phyloP scores from a whole-genome alignment of 2,113 vertebrate species.

The Tragelaphus strepsiceros region DNA sequence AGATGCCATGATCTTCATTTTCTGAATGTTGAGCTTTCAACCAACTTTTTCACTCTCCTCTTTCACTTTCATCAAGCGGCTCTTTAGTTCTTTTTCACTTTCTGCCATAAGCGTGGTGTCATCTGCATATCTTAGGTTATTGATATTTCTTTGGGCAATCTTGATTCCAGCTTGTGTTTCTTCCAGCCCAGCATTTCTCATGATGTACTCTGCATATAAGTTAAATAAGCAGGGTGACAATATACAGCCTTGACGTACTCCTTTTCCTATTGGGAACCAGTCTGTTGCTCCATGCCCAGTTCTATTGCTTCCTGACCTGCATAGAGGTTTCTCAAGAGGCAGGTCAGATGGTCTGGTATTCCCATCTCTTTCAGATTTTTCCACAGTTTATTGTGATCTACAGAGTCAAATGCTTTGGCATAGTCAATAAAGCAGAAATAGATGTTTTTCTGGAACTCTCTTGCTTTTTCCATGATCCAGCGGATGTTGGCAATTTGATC shows the following conservation, averaged over 20 bases:
- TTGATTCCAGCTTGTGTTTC: background rate
- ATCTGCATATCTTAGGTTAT: background rate
- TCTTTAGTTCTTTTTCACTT: background rate
- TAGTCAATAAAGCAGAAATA: background rate
- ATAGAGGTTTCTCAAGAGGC: background rate
- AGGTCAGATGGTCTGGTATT: background rate
- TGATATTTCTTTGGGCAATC: background rate
- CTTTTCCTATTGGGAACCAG: background rate
- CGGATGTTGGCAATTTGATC: no score
- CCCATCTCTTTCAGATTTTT: background rate
- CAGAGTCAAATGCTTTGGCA: background rate
- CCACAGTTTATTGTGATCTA: background rate
- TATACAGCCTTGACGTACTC: background rate
- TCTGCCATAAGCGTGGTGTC: background rate
- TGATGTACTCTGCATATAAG: background rate
- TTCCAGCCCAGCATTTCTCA: background rate
- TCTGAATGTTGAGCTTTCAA: background rate
- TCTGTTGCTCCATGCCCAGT: background rate
- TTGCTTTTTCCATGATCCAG: no score
- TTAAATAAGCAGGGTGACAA: background rate
- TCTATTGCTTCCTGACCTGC: background rate
- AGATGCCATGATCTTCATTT: background rate
- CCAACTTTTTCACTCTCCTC: background rate
- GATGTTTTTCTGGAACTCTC: background rate
- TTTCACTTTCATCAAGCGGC: background rate